A percentile compares a stretch with the other conserved stretches of the same genome.
Evolutionary conservation across 1,140 invertebrate genomes (phyloP).

Genomic region (Aphidius ervi): DNA sequence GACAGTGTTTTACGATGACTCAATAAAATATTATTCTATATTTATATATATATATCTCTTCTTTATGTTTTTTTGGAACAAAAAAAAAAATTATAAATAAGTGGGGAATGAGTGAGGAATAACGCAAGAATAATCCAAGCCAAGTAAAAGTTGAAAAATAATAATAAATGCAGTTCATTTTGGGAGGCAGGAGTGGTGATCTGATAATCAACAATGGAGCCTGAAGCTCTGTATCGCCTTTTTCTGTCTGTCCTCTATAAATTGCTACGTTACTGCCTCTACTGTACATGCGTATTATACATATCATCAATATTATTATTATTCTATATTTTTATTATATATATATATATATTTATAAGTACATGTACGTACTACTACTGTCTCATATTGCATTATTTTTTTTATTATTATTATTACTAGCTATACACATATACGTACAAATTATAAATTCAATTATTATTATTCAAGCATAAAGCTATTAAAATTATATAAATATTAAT

Average conservation of each 20-base stretch:
- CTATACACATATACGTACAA: too few species aligned
- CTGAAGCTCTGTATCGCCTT: constrained; percentile 45
- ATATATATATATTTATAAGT: constrained; percentile 22
- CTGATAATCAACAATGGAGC: constrained; percentile 37
- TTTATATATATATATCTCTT: too few species aligned
- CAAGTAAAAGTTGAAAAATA: constrained; percentile 9
- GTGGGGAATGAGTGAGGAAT: neutral
- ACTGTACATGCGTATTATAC: constrained; percentile 35
- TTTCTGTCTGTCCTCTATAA: constrained; percentile 22
- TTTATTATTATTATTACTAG: constrained; percentile 5
- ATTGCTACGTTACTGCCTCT: constrained; percentile 30
- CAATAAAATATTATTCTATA: constrained; percentile 7
- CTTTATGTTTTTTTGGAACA: too few species aligned
- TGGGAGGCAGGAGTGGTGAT: constrained; percentile 43
- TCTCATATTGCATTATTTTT: constrained; percentile 25
- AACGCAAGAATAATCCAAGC: too few species aligned
- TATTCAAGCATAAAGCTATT: constrained; percentile 10
- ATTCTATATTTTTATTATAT: constrained; percentile 19
- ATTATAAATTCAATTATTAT: constrained; percentile 10
- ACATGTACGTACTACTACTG: constrained; percentile 34
- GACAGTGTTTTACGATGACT: constrained; percentile 4
- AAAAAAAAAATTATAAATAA: too few species aligned
- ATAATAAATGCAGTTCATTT: constrained; percentile 19
- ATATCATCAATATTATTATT: constrained; percentile 9
- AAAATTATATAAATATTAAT: too few species aligned